These are phyloP conservation scores for Nibea albiflora DNA, from an alignment of 2,113 vertebrate species.

Conservation along the genomic window DNA sequence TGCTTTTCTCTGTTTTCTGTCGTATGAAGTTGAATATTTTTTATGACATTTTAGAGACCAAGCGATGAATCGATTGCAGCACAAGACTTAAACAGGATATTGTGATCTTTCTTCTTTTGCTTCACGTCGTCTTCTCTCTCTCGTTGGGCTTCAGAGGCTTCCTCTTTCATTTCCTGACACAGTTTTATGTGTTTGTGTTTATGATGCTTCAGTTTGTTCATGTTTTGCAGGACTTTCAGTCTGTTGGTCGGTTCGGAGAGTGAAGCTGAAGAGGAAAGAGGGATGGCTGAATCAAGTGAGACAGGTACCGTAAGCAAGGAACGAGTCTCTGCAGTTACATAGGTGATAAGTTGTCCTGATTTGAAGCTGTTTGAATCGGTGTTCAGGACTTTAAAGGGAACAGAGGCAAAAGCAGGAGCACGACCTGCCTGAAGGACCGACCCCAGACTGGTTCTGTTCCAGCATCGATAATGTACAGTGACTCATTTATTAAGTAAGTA, in stretches of 20 bases:
- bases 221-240: slow-evolving; percentile 93
- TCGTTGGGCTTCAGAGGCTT: no score
- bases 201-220: background rate
- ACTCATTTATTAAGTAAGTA: background rate
- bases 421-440: slow-evolving; percentile 96
- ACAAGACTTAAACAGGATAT: no score
- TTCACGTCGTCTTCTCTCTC: no score
- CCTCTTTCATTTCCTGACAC: background rate
- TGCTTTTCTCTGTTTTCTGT: no score
- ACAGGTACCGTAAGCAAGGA: slow-evolving; percentile 86
- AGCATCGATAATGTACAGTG: slow-evolving; percentile 88
- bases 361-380: no score
- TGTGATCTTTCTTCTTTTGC: no score
- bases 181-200: no score
- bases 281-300: slow-evolving; percentile 95
- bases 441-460: slow-evolving; percentile 93
- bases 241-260: slow-evolving; percentile 97
- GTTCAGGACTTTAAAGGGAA: slow-evolving; percentile 94
- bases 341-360: no score
- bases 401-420: slow-evolving; percentile 99
- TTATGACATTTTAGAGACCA: no score
- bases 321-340: no score
- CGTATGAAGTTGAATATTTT: no score
- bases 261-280: slow-evolving; percentile 99
- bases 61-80: no score